Percentiles rank a stretch among this genome's conserved stretches.
phyloP scores from a whole-genome alignment of 2,113 vertebrate genomes.

The Odontesthes bonariensis region DNA sequence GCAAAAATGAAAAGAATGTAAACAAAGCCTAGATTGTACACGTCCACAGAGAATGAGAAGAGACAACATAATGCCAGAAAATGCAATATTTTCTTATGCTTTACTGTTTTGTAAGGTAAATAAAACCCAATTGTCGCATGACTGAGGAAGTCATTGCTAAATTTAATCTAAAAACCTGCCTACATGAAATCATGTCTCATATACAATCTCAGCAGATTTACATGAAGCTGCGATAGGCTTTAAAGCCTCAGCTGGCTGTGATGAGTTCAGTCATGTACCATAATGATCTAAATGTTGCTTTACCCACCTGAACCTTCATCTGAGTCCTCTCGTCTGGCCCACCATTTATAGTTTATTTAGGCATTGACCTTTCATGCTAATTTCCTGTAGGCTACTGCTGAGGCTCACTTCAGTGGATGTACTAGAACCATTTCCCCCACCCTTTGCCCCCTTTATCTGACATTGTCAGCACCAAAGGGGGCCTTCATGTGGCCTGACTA shows the following conservation, averaged over 20 bases:
- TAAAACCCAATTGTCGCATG: neutral
- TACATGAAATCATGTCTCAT: neutral
- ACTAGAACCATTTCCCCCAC: neutral
- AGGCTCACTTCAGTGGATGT: constrained; percentile 11
- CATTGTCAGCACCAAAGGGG: constrained; percentile 38
- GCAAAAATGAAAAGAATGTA: constrained; percentile 47
- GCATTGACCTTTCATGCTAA: constrained; percentile 55
- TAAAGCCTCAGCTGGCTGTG: constrained; percentile 27
- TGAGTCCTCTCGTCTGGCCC: constrained; percentile 23
- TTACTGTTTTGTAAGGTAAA: neutral
- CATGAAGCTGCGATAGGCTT: neutral
- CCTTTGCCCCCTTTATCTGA: constrained; percentile 34
- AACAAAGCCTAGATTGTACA: constrained; percentile 57
- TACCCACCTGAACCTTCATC: constrained; percentile 42
- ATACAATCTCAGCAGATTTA: constrained; percentile 14
- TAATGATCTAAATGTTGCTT: constrained; percentile 36
- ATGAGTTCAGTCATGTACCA: constrained; percentile 11
- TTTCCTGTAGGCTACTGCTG: constrained; percentile 40
- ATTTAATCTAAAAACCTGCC: neutral
- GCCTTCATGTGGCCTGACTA: constrained; percentile 45
- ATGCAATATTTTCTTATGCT: constrained; percentile 1
- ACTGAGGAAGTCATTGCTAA: neutral
- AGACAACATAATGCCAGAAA: constrained; percentile 19
- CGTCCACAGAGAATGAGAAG: constrained; percentile 43
- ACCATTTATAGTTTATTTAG: constrained; percentile 48